phyloP scores from a whole-genome alignment of 2,113 vertebrate genomes.

The Entelurus aequoreus region DNA sequence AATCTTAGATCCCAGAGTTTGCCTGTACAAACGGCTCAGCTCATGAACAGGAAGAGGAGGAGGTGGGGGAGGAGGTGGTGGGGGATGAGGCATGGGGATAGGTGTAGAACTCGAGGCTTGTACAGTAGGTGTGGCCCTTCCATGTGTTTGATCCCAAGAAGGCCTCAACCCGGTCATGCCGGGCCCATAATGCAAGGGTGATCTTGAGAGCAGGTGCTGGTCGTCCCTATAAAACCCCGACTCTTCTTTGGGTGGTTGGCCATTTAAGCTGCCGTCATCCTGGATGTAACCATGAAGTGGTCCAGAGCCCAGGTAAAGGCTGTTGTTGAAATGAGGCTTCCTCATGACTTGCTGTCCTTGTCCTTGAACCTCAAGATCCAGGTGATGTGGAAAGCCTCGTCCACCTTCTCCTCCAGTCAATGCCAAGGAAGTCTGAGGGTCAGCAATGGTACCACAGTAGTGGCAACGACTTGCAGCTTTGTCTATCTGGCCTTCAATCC shows the following conservation, averaged over 20 bases:
- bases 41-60: constrained; percentile 71
- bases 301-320: constrained; percentile 70
- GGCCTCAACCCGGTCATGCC: constrained; percentile 61
- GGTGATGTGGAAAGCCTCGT: constrained; percentile 62
- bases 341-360: constrained; percentile 51
- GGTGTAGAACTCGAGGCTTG: constrained; percentile 54
- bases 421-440: constrained; percentile 72
- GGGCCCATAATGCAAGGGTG: constrained; percentile 68
- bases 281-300: constrained; percentile 81
- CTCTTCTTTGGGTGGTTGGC: constrained; percentile 69
- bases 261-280: constrained; percentile 61
- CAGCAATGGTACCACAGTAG: constrained; percentile 60
- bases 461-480: constrained; percentile 47
- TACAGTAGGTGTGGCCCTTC: constrained; percentile 60
- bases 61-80: constrained; percentile 61
- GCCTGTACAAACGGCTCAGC: constrained; percentile 75
- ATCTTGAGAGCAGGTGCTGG: constrained; percentile 65
- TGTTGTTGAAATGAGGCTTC: constrained; percentile 73
- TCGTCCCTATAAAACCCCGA: constrained; percentile 74
- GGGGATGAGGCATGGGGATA: constrained; percentile 46
- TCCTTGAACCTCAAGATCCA: constrained; percentile 52
- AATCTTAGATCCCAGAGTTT: constrained; percentile 75
- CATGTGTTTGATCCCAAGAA: constrained; percentile 79
- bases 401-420: constrained; percentile 56
- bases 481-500: constrained; percentile 75